Conservation (phyloP, 2,113 vertebrate genomes). For the Gracilinanus agilis region DNA sequence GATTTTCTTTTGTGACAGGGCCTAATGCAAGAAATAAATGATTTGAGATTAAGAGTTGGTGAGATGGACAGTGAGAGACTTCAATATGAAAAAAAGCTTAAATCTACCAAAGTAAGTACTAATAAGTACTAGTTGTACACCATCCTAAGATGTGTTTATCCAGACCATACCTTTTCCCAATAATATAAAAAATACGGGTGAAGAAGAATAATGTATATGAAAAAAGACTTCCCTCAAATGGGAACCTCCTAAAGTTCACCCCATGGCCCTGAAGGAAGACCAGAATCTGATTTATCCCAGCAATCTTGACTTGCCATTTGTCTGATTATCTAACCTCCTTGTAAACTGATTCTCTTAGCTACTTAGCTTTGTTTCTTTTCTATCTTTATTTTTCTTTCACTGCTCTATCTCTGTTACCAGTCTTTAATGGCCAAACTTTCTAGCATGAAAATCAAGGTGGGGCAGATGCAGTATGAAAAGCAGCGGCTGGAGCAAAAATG, state of each 20-base stretch:
- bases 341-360: constrained; percentile 61
- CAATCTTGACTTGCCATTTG: constrained; percentile 56
- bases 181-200: not conserved
- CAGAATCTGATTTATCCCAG: constrained; percentile 21
- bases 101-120: constrained; percentile 94
- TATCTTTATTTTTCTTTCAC: constrained; percentile 83
- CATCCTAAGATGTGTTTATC: not conserved
- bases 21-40: constrained; percentile 93
- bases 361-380: constrained; percentile 82
- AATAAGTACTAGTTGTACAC: not conserved
- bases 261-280: constrained; percentile 37
- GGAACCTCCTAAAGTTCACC: not conserved
- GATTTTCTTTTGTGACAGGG: constrained; percentile 82
- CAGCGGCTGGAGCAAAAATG: constrained; percentile 96
- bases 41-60: constrained; percentile 91
- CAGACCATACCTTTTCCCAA: not conserved
- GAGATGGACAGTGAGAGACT: constrained; percentile 94
- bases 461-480: constrained; percentile 99
- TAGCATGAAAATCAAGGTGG: constrained; percentile 99
- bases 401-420: constrained; percentile 90
- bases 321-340: constrained; percentile 72
- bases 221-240: not conserved
- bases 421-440: constrained; percentile 99
- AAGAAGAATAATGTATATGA: constrained; percentile 1
- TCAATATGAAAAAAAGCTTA: constrained; percentile 96